phyloP scores from a whole-genome alignment of 2,797 vertebrate species.

The Sebastes reedi region DNA sequence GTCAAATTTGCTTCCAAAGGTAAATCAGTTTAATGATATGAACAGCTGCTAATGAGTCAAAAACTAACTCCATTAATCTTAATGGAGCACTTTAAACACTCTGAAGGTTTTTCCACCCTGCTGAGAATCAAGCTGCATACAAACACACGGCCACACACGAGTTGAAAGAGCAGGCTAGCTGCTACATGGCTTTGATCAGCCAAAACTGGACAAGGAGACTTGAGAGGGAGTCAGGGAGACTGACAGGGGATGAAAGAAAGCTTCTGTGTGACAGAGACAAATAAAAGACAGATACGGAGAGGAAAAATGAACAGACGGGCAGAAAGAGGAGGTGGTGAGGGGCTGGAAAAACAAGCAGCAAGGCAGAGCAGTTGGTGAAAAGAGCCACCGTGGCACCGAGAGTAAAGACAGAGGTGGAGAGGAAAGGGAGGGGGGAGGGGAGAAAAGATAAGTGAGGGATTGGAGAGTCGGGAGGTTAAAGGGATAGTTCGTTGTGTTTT shows the following conservation, averaged over 20 bases:
- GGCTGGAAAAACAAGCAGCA: constrained; percentile 20
- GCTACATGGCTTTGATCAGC: constrained; percentile 68
- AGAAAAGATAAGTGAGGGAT: not conserved
- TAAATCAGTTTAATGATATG: not conserved
- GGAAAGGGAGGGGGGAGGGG: not conserved
- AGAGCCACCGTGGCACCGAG: constrained; percentile 39
- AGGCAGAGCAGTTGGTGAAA: constrained; percentile 1
- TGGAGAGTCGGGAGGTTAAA: not conserved
- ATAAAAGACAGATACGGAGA: constrained; percentile 44
- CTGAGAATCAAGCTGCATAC: constrained; percentile 17
- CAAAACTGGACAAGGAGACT: constrained; percentile 17
- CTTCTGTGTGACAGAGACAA: constrained; percentile 22
- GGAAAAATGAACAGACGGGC: not conserved
- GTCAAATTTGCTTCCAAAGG: not conserved
- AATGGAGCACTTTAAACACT: not conserved
- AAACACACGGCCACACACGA: constrained; percentile 33
- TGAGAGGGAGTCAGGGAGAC: not conserved
- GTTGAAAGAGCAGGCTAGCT: constrained; percentile 32
- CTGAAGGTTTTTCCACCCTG: constrained; percentile 28
- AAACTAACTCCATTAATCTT: not conserved
- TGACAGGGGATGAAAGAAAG: constrained; percentile 36
- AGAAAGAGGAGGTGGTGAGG: not conserved
- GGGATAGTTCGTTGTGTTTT: too few relatives aligned
- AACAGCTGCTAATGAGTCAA: not conserved
- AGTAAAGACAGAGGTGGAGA: constrained; percentile 16